Evolutionary conservation across 1,140 invertebrate genomes (phyloP).

Genomic region (Nebria ingens): DNA sequence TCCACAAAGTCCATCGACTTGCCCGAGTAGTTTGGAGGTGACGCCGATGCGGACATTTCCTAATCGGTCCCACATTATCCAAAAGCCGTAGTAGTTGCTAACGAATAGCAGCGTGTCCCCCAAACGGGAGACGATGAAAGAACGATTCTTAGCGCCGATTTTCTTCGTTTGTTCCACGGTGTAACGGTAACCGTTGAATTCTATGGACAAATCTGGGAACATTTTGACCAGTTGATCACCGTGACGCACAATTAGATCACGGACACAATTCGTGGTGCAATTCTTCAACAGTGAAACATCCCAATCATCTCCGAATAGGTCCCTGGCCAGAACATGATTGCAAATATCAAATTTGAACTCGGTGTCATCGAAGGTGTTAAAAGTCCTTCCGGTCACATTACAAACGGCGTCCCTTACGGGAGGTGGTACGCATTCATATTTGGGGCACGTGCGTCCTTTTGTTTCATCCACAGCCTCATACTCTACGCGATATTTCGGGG

Average conservation of each 20-base stretch:
- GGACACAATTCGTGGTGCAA: conserved; percentile 43
- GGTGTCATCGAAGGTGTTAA: conserved; percentile 67
- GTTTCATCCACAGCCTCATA: conserved; percentile 14
- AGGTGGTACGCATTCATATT: conserved; percentile 50
- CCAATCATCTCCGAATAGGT: conserved; percentile 52
- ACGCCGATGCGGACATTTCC: conserved; percentile 63
- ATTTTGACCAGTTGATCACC: conserved; percentile 45
- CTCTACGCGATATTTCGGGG: conserved; percentile 39
- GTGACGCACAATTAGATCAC: conserved; percentile 46
- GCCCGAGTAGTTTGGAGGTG: conserved; percentile 42
- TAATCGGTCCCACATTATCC: conserved; percentile 54
- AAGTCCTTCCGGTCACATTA: conserved; percentile 59
- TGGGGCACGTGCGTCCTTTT: conserved; percentile 31
- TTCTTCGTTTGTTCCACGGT: conserved; percentile 55
- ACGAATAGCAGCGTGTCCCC: conserved; percentile 57
- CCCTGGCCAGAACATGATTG: conserved; percentile 62
- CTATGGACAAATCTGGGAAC: conserved; percentile 51
- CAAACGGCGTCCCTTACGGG: conserved; percentile 52
- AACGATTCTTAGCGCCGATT: conserved; percentile 48
- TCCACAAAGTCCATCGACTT: conserved; percentile 70
- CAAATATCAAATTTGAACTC: conserved; percentile 70
- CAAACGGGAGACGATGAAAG: conserved; percentile 54
- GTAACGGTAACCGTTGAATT: conserved; percentile 54
- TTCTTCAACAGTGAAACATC: conserved; percentile 57
- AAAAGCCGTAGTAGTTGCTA: conserved; percentile 59